Percentiles rank a stretch among this genome's conserved stretches.
Evolutionary conservation across 1,140 invertebrate genomes (phyloP).

Genomic region (Acyrthosiphon pisum): DNA sequence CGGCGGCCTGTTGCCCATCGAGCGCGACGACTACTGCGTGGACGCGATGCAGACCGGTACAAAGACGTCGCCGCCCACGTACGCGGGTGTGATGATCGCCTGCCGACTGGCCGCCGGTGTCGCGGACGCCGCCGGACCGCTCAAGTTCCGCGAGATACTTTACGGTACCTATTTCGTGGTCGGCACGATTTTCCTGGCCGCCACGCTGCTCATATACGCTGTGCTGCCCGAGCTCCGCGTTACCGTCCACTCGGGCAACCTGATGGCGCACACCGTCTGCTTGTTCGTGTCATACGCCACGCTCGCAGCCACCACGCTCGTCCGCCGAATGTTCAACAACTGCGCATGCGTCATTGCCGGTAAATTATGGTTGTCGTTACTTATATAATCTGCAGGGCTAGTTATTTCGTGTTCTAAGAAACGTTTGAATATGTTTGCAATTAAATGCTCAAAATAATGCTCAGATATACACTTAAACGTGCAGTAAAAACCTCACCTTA

Average conservation of each 20-base stretch:
- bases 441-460: no score
- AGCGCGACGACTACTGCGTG: constrained; percentile 55
- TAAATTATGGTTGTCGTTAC: constrained; percentile 14
- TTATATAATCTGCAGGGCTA: no score
- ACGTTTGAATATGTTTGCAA: no score
- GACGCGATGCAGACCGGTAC: not conserved
- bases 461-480: no score
- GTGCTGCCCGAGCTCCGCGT: constrained; percentile 59
- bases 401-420: not conserved
- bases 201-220: constrained; percentile 59
- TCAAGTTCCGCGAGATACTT: constrained; percentile 30
- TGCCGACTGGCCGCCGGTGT: constrained; percentile 16
- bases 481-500: not conserved
- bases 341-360: constrained; percentile 54
- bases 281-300: constrained; percentile 58
- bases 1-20: constrained; percentile 40
- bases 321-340: not conserved
- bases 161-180: constrained; percentile 58
- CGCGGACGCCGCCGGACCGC: not conserved
- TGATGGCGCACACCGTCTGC: constrained; percentile 58
- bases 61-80: not conserved
- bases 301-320: constrained; percentile 55
- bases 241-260: constrained; percentile 58
- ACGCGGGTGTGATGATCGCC: not conserved
- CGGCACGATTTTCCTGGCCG: constrained; percentile 58